phyloP scores from a whole-genome alignment of 2,797 vertebrate genomes.

The Hydrophis major region DNA sequence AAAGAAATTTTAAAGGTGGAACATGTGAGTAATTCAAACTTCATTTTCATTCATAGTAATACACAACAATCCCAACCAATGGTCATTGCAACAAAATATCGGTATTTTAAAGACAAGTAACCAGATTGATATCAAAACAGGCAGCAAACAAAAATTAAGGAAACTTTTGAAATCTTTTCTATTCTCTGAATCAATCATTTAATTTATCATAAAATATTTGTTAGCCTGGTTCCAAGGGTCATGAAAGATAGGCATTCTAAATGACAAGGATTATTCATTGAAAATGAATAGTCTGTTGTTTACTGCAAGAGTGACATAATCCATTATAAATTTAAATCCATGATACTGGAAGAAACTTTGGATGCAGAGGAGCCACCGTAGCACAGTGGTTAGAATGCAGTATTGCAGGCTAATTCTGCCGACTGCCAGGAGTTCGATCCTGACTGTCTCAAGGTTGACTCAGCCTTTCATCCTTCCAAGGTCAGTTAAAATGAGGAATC shows the following conservation, averaged over 20 bases:
- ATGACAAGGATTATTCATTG: neutral
- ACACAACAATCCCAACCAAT: neutral
- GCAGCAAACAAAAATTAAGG: neutral
- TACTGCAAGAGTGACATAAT: neutral
- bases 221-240: neutral
- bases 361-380: neutral
- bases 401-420: neutral
- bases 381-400: neutral
- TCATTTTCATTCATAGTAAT: neutral
- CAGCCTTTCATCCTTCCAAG: neutral
- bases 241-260: neutral
- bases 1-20: slow-evolving; percentile 48
- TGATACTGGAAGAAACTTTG: neutral
- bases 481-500: neutral
- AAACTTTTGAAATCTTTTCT: neutral
- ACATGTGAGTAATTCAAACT: neutral
- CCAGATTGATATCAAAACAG: neutral
- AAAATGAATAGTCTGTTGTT: neutral
- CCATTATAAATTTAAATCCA: neutral
- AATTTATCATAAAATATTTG: neutral
- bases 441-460: neutral
- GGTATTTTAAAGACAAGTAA: neutral
- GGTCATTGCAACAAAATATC: neutral
- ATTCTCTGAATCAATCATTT: neutral
- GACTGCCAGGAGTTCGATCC: neutral